Base-by-base conservation (phyloP, 2,888 invertebrate species). In the Andrena camellia region DNA sequence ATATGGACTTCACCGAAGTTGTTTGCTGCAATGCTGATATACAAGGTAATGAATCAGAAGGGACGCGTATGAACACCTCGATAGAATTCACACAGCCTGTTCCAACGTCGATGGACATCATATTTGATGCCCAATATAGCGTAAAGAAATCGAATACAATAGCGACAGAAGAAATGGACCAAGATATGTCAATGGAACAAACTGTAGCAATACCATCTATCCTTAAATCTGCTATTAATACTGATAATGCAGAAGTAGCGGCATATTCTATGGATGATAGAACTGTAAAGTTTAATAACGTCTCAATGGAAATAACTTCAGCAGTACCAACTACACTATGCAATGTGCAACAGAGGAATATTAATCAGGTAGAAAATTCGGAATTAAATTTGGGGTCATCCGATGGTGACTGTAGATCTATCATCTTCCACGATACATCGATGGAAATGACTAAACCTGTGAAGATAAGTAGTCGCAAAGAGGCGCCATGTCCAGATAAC, bases 281-380 rank as follows among this genome's bases (percentile, higher is more conserved):
- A 57, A 76, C 78, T 59, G 26, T 68, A 69, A 48, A 54, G 7
- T 52, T 83, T 74, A 63, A 83, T 59, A 59, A 85, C 73, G 29
- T 42, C 23, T 81, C 84, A 50, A 87, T 89, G 84, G 76, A 89
- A 71, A 59, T 87, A 2, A 88, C 89, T 62, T 6, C 52, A 29
- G 72, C 77, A 20, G 60, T 85, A 23, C 67, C 54, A 8, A 31
- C 8, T 52, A 33, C 77, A 6, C 35, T 26, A n/a, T 20, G 10
- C 10, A 60, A 13, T 23, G 31, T 35, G 17, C 54, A 69, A n/a
- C 23, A 20, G 8, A 3, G 7, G 20, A 29, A 50, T 42, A 13
- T 5, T 66, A 73, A 64, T 60, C 20, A 7, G 33, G 59, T 35
- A 60, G 48, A 42, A 42, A 6, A 29, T 59, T 35, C 10, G 13